phyloP scores from a whole-genome alignment of 2,888 invertebrate species.

The Rhingia campestris region DNA sequence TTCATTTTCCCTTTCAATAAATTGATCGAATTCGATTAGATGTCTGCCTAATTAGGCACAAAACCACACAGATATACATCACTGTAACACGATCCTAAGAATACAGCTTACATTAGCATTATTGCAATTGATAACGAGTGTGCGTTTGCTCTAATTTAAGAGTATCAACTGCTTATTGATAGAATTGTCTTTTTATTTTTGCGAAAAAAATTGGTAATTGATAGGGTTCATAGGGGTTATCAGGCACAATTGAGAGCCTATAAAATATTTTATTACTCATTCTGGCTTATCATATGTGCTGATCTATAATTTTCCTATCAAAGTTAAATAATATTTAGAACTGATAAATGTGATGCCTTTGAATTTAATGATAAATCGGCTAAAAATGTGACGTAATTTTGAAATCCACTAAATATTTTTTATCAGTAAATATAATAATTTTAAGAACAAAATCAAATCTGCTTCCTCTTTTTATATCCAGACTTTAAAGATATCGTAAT shows the following conservation, averaged over 20 bases:
- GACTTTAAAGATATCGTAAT: too few relatives aligned
- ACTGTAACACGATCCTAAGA: not conserved
- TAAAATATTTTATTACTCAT: too few relatives aligned
- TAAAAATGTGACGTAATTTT: too few relatives aligned
- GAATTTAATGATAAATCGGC: too few relatives aligned
- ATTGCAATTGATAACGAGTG: slow-evolving; percentile 1
- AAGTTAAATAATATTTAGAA: too few relatives aligned
- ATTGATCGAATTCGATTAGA: slow-evolving; percentile 1
- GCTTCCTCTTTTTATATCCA: too few relatives aligned
- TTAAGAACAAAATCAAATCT: too few relatives aligned
- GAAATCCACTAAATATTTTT: too few relatives aligned
- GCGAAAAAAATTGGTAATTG: not conserved
- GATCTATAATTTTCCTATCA: too few relatives aligned
- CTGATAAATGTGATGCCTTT: too few relatives aligned
- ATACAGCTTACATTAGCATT: not conserved
- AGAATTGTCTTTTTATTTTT: not conserved
- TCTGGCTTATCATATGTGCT: too few relatives aligned
- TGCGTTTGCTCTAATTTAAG: not conserved
- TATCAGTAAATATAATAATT: too few relatives aligned
- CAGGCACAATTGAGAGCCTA: not conserved
- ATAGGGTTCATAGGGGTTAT: slow-evolving; percentile 8
- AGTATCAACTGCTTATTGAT: not conserved
- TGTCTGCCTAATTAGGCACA: slow-evolving; percentile 14
- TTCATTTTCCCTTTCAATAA: not conserved
- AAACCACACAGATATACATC: slow-evolving; percentile 6